These are phyloP conservation scores for Amaurobius ferox DNA, from an alignment of 2,888 invertebrate species.

Conservation along the genomic window DNA sequence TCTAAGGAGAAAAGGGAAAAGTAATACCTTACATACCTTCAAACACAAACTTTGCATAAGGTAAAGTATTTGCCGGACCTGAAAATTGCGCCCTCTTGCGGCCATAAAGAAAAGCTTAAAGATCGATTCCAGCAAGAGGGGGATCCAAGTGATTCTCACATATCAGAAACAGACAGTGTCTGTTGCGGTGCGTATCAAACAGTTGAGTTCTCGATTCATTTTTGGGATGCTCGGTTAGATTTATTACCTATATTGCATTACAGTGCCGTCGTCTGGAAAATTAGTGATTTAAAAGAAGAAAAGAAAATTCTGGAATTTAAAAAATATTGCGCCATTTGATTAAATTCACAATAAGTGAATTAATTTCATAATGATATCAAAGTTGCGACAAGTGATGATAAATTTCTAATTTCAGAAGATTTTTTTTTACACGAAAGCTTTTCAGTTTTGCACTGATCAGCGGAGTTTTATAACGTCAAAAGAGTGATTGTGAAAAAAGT, in stretches of 20 bases:
- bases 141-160: conserved; percentile 50
- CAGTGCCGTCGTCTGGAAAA: too few relatives aligned
- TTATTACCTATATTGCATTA: background rate
- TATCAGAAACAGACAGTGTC: conserved; percentile 59
- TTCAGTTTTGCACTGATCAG: too few relatives aligned
- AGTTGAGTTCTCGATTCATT: conserved; percentile 20
- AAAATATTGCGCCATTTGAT: too few relatives aligned
- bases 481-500: too few relatives aligned
- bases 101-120: conserved; percentile 20
- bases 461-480: too few relatives aligned
- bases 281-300: too few relatives aligned
- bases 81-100: conserved; percentile 40
- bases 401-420: too few relatives aligned
- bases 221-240: background rate
- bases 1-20: background rate
- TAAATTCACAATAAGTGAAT: too few relatives aligned
- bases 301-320: too few relatives aligned
- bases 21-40: background rate
- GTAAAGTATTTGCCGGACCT: conserved; percentile 44
- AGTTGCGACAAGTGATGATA: too few relatives aligned
- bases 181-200: conserved; percentile 36
- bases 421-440: too few relatives aligned
- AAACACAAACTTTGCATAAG: conserved; percentile 54
- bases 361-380: too few relatives aligned
- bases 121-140: conserved; percentile 50